These are phyloP conservation scores for Clarias batrachus DNA, from an alignment of 2,113 vertebrate species.

Conservation along the genomic window DNA sequence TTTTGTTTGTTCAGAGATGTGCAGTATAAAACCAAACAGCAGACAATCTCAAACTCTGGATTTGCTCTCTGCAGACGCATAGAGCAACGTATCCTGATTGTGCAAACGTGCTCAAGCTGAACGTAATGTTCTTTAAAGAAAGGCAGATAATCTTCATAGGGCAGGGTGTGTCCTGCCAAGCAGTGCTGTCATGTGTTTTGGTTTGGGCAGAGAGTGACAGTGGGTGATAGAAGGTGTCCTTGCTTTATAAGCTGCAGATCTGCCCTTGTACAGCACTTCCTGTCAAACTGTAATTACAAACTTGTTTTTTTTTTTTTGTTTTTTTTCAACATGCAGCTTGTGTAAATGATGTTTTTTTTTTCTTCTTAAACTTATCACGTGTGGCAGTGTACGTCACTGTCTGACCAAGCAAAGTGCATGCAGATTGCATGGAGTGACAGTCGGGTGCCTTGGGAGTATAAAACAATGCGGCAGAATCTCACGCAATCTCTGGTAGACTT, in stretches of 20 bases:
- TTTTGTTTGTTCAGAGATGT: neutral
- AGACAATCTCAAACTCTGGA: neutral
- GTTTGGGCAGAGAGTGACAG: neutral
- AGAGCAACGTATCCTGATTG: too few relatives aligned
- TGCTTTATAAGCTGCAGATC: neutral
- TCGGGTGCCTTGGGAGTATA: neutral
- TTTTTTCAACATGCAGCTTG: constrained; percentile 7
- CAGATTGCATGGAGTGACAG: constrained; percentile 5
- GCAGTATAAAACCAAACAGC: neutral
- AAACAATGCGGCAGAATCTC: neutral
- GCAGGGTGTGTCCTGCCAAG: neutral
- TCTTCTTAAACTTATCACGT: too few relatives aligned
- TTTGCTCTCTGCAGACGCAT: neutral
- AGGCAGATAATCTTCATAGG: neutral
- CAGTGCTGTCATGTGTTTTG: neutral
- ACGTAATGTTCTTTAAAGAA: neutral
- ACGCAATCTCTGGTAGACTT: neutral
- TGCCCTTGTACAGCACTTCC: neutral
- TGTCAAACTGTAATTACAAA: neutral
- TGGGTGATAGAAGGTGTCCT: neutral
- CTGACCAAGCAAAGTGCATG: constrained; percentile 40
- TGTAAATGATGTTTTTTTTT: neutral
- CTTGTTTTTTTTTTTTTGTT: neutral
- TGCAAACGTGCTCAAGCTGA: neutral
- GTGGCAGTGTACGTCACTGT: constrained; percentile 19